A percentile compares a stretch with the other conserved stretches of the same genome.
Conservation (phyloP, 2,888 invertebrate genomes). For the Synergus itoensis region DNA sequence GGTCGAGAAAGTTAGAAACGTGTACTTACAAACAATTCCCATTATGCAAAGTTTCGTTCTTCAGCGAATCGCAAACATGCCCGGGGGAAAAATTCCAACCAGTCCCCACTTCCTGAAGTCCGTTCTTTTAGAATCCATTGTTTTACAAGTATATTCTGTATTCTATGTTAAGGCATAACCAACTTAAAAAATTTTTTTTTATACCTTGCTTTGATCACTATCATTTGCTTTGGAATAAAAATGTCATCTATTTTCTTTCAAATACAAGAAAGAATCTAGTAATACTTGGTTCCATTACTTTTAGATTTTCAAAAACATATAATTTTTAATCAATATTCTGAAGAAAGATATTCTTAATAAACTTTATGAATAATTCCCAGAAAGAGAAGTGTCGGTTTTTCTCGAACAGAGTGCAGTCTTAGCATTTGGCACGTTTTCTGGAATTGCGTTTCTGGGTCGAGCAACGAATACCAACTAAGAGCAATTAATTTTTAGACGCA, state of each 20-base stretch:
- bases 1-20: neutral
- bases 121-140: neutral
- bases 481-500: neutral
- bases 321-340: neutral
- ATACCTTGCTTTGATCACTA: too few species aligned
- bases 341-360: neutral
- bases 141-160: neutral
- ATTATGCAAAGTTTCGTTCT: neutral
- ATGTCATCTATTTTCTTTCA: too few species aligned
- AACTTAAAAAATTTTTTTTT: too few species aligned
- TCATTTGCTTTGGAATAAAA: too few species aligned
- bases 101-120: neutral
- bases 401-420: neutral
- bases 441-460: neutral
- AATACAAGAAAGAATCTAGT: too few species aligned
- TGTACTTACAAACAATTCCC: neutral
- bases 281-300: neutral
- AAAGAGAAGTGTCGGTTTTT: neutral
- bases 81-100: neutral
- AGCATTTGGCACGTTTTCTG: neutral
- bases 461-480: constrained; percentile 16
- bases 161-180: too few species aligned
- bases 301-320: neutral
- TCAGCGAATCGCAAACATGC: neutral
- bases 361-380: neutral